Percentiles rank a stretch among this genome's conserved stretches.
These are phyloP conservation scores for Cheilosia urbana DNA, from an alignment of 2,888 invertebrate species.

Conservation along the genomic window DNA sequence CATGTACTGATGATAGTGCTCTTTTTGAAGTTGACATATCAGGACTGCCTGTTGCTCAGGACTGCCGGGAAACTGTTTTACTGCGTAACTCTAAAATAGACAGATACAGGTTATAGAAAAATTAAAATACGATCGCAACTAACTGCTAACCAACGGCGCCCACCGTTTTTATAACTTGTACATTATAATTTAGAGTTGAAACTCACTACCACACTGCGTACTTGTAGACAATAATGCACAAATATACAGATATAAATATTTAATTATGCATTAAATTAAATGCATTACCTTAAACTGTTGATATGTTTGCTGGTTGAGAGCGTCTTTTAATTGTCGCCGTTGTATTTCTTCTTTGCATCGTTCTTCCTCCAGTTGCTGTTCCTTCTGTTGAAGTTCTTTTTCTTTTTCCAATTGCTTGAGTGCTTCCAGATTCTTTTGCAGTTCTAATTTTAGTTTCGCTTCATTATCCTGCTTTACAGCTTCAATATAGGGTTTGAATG, in stretches of 20 bases:
- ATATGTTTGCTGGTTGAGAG: slow-evolving; percentile 97
- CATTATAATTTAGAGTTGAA: no score
- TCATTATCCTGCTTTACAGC: slow-evolving; percentile 95
- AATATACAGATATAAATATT: no score
- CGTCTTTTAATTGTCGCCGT: slow-evolving; percentile 94
- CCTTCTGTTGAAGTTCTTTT: slow-evolving; percentile 86
- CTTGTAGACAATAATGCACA: slow-evolving; percentile 70
- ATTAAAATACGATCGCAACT: not conserved
- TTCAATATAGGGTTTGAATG: slow-evolving; percentile 95
- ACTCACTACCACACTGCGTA: slow-evolving; percentile 40
- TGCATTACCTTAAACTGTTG: slow-evolving; percentile 89
- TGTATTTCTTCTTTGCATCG: slow-evolving; percentile 81
- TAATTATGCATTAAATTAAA: not conserved
- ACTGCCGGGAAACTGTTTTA: slow-evolving; percentile 95
- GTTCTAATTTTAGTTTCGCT: slow-evolving; percentile 87
- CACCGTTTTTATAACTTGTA: no score
- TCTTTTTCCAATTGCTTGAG: slow-evolving; percentile 84
- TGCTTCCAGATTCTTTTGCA: slow-evolving; percentile 78
- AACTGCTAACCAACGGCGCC: no score
- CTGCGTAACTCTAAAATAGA: slow-evolving; percentile 89
- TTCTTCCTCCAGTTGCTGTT: slow-evolving; percentile 78
- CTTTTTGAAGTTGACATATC: slow-evolving; percentile 97
- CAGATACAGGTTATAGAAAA: not conserved
- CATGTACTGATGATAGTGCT: slow-evolving; percentile 99
- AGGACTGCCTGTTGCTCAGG: slow-evolving; percentile 96